These are phyloP conservation scores for Ispidina picta DNA, from an alignment of 2,797 vertebrate genomes.

Conservation along the genomic window DNA sequence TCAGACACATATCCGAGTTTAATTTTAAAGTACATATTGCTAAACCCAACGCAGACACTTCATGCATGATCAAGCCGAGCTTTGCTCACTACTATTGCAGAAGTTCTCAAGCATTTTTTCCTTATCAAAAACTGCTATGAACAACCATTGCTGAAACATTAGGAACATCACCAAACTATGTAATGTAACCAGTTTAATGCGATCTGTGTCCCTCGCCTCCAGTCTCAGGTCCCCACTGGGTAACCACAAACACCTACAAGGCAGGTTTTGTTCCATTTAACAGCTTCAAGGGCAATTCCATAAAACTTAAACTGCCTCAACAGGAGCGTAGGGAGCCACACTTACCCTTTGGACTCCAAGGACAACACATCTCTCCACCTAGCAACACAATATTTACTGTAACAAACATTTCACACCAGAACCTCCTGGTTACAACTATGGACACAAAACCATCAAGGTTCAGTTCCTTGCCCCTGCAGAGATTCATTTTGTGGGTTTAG, in stretches of 20 bases:
- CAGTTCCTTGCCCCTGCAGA: not conserved
- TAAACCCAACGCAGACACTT: not conserved
- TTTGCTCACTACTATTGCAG: not conserved
- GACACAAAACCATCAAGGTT: not conserved
- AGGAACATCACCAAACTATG: not conserved
- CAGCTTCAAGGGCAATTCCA: conserved; percentile 34
- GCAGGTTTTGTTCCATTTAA: not conserved
- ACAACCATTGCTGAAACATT: not conserved
- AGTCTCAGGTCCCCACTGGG: not conserved
- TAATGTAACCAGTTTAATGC: conserved; percentile 4
- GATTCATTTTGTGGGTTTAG: not conserved
- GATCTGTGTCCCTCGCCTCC: not conserved
- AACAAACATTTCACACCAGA: not conserved
- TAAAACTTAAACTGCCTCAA: not conserved
- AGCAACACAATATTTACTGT: not conserved
- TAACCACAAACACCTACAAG: not conserved
- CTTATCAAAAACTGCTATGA: not conserved
- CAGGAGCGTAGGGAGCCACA: fast-evolving
- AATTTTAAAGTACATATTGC: not conserved
- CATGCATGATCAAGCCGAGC: not conserved
- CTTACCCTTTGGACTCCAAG: conserved; percentile 21
- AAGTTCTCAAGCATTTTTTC: not conserved
- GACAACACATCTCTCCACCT: not conserved
- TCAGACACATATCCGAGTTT: not conserved
- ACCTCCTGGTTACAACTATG: not conserved